A percentile compares a stretch with the other conserved stretches of the same genome.
phyloP scores from a whole-genome alignment of 2,888 invertebrate species.

The Lysandra coridon region DNA sequence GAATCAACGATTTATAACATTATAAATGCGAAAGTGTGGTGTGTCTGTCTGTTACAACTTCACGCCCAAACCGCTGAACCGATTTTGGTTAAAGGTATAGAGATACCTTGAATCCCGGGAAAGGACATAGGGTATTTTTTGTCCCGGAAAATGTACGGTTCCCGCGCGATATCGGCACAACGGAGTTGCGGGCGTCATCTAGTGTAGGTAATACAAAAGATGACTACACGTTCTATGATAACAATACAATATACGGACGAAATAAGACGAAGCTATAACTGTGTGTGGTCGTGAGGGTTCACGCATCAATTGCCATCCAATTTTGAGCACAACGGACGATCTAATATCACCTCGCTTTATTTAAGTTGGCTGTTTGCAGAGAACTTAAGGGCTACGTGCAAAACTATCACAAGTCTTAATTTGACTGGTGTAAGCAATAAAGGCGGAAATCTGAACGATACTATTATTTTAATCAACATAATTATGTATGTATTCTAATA shows the following conservation, averaged over 20 bases:
- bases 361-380: conserved; percentile 10
- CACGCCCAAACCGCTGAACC: no score
- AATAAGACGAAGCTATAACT: conserved; percentile 32
- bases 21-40: no score
- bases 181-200: no score
- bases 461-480: no score
- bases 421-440: background rate
- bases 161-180: no score
- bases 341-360: conserved; percentile 73
- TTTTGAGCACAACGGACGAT: conserved; percentile 66
- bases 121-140: no score
- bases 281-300: conserved; percentile 50
- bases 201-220: background rate
- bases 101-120: no score
- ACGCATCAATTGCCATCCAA: conserved; percentile 77
- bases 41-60: no score
- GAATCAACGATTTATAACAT: conserved; percentile 8
- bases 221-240: background rate
- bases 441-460: background rate
- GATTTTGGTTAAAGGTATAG: no score
- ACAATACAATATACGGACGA: conserved; percentile 14
- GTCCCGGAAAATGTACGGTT: no score
- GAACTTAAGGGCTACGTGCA: background rate
- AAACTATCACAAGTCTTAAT: background rate
- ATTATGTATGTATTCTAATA: no score